These are phyloP conservation scores for Thryonomys swinderianus DNA, from an alignment of 2,113 vertebrate species.

Conservation along the genomic window DNA sequence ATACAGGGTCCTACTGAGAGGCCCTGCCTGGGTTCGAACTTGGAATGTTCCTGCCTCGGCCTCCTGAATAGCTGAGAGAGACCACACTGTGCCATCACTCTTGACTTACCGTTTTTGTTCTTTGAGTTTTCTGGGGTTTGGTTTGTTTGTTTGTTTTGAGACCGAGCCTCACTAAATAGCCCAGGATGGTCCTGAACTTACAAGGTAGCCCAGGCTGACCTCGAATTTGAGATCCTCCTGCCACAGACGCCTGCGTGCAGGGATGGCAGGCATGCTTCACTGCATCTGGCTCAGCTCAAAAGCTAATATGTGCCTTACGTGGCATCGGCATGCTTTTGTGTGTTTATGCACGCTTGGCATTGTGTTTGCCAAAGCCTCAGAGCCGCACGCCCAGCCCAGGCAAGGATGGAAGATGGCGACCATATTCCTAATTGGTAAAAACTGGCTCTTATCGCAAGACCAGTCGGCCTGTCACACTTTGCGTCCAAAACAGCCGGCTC, in stretches of 20 bases:
- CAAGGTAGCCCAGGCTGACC: not conserved
- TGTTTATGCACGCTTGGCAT: not conserved
- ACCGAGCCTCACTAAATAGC: not conserved
- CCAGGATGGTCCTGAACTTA: not conserved
- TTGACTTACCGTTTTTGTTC: not conserved
- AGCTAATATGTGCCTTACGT: not conserved
- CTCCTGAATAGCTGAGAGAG: not conserved
- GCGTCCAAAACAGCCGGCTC: not conserved
- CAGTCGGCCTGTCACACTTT: not conserved
- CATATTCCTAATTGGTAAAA: not conserved
- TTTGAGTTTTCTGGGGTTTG: not conserved
- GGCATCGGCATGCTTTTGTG: not conserved
- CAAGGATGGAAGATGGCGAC: not conserved
- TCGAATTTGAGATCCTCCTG: not conserved
- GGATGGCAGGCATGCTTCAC: not conserved
- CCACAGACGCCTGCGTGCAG: not conserved
- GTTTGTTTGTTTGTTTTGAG: not conserved
- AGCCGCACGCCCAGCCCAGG: not conserved
- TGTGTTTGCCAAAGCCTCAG: conserved; percentile 1
- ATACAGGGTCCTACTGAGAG: not conserved
- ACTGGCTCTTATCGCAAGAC: not conserved
- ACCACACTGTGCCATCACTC: not conserved
- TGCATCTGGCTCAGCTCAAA: not conserved
- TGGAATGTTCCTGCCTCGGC: not conserved
- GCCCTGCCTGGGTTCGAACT: not conserved